Evolutionary conservation across 2,113 vertebrate genomes (phyloP), one percentile per base, ranked within the genome.

Genomic region (Psilopogon haemacephalus): DNA sequence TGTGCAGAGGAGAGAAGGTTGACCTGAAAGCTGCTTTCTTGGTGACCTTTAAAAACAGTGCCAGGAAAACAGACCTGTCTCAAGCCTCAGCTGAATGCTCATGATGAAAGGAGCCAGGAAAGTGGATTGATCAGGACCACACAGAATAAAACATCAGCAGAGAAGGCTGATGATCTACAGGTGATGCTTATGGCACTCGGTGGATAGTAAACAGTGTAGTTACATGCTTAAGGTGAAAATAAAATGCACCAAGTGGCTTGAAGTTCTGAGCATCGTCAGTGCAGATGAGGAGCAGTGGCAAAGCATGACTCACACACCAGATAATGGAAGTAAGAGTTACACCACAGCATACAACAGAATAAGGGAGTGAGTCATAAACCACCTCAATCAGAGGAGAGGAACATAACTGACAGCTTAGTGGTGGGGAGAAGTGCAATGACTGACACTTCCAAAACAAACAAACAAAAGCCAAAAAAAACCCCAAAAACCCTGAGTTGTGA

Each of bases 291-390:
- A 50, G 23, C 48, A 50, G 48, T 50, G 48, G 87, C 84, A 95
- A 83, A 69, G 55, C 95, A 94, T 96, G 42, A 96, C 80, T 97
- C 92, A 92, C 44, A 35, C 42, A 58, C 28, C 65, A 95, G 83
- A 74, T 96, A 96, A 93, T 96, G 69, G 84, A 95, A 96, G 92
- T 94, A 95, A 95, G 84, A 94, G 91, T 97, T 96, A 92, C 55
- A 78, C 50, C 93, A 93, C 84, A 91, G 42, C 48, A 86, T 42
- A 82, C 32, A 85, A 84, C 46, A 90, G 18, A 44, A 46, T 37
- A 88, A 94, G 30, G 44, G 73, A 27, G 30, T 96, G 88, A 96
- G 56, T 91, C 95, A 95, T 46, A 88, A 89, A 64, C 27, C 35
- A 56, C 33, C 95, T 91, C 63, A 96, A 92, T 37, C 28, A 56